phyloP scores from a whole-genome alignment of 1,140 invertebrate genomes.

The Bombus consobrinus region DNA sequence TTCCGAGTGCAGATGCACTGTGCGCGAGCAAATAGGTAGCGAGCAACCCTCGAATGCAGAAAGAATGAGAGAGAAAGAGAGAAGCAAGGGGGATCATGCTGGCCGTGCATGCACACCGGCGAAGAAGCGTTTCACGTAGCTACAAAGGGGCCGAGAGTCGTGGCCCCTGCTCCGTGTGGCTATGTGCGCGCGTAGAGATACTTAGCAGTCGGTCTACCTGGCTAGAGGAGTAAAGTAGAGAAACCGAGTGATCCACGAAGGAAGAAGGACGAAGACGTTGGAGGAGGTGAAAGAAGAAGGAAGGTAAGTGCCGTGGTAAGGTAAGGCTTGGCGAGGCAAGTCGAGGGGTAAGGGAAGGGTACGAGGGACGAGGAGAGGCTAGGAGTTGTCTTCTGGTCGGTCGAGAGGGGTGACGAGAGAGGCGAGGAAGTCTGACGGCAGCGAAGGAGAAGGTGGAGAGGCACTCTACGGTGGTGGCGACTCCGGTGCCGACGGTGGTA shows the following conservation, averaged over 20 bases:
- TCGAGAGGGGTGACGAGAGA: conserved; percentile 37
- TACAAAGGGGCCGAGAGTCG: conserved; percentile 9
- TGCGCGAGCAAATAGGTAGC: not conserved
- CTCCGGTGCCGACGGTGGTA: conserved; percentile 40
- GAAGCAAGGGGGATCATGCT: conserved; percentile 24
- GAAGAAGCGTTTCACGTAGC: conserved; percentile 24
- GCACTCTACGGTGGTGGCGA: conserved; percentile 55
- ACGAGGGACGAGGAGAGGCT: conserved; percentile 40
- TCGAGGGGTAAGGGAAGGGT: not conserved
- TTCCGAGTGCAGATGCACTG: conserved; percentile 66
- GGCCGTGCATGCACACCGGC: not conserved
- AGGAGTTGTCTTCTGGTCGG: conserved; percentile 59
- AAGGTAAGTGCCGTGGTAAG: conserved; percentile 47
- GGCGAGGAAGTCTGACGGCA: conserved; percentile 53
- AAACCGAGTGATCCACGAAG: conserved; percentile 54
- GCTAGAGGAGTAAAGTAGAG: conserved; percentile 71
- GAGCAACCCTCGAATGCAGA: not conserved
- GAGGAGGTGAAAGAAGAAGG: conserved; percentile 24
- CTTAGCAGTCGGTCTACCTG: conserved; percentile 70
- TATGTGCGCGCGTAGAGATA: conserved; percentile 55
- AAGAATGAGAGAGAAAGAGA: not conserved
- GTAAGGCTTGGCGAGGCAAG: conserved; percentile 21
- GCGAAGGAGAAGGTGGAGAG: conserved; percentile 59
- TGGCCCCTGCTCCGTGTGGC: not conserved
- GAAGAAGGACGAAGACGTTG: conserved; percentile 54